phyloP scores from a whole-genome alignment of 1,140 invertebrate species.

The Dendrolimus kikuchii region DNA sequence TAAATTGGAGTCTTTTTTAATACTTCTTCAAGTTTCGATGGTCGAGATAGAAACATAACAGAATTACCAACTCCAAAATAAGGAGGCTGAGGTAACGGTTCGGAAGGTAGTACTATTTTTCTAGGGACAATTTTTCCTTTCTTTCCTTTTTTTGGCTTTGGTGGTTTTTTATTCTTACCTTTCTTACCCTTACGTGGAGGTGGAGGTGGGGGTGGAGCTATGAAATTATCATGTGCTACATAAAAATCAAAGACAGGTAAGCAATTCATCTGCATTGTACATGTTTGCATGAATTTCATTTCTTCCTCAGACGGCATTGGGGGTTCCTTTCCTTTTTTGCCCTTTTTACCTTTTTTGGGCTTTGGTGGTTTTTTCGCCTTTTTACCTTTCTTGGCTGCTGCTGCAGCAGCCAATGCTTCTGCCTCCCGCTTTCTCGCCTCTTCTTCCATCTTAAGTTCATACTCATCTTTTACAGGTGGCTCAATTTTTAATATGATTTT shows the following conservation, averaged over 20 bases:
- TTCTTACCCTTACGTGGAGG: slow-evolving; percentile 42
- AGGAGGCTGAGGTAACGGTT: slow-evolving; percentile 57
- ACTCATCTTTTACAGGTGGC: slow-evolving; percentile 59
- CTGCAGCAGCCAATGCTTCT: slow-evolving; percentile 45
- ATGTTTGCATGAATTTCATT: slow-evolving; percentile 63
- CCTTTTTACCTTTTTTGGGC: slow-evolving; percentile 39
- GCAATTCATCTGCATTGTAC: slow-evolving; percentile 60
- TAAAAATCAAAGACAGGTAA: slow-evolving; percentile 60
- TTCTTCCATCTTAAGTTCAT: slow-evolving; percentile 48
- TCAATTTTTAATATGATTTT: slow-evolving; percentile 59
- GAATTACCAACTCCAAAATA: slow-evolving; percentile 59
- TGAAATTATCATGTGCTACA: slow-evolving; percentile 60
- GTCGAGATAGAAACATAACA: slow-evolving; percentile 56
- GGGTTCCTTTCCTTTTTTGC: slow-evolving; percentile 55
- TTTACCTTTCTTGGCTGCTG: slow-evolving; percentile 44
- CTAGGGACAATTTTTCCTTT: slow-evolving; percentile 30
- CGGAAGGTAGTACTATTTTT: slow-evolving; percentile 52
- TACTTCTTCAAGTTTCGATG: slow-evolving; percentile 52
- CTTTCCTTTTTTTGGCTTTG: slow-evolving; percentile 48
- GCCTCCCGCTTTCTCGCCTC: slow-evolving; percentile 46
- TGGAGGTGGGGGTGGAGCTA: slow-evolving; percentile 50
- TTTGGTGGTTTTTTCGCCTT: slow-evolving; percentile 21
- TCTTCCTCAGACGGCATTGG: slow-evolving; percentile 61
- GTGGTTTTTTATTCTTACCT: slow-evolving; percentile 27
- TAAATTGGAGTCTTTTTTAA: slow-evolving; percentile 55